Evolutionary conservation across 2,797 vertebrate species (phyloP), one percentile per base, ranked within the genome.

Genomic region (Octomys mimax): DNA sequence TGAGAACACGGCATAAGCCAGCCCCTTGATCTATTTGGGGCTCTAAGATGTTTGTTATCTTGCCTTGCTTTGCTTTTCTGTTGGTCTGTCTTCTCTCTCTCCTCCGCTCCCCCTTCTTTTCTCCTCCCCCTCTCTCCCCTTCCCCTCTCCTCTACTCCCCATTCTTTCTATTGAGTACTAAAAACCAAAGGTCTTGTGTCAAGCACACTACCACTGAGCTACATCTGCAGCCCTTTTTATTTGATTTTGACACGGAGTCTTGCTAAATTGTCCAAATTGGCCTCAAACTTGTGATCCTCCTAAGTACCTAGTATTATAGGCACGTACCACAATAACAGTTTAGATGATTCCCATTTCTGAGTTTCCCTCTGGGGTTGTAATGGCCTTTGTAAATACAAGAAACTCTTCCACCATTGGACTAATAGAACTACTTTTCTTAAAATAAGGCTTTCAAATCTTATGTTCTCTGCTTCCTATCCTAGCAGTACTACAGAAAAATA

Each of bases 341-440:
- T 26, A 54, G 64, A 88, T 70, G 61, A 82, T 66, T 80, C 52
- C 66, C 31, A 68, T 61, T 93, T 95, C 71, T 86, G 49, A 90
- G 62, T 68, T 94, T 92, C 73, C 10, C 87, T 62, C 77, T 81
- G 84, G 61, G 57, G 57, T 24, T 95, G 36, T 92, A 94, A 88
- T 68, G 42, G 83, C 49, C 70, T 61, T 83, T 36, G 79, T 87
- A 83, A 92, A 31, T 9, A 71, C 21, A 80, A 92, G 62, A 90
- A 73, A 31, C 13, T 75, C 81, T 89, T 94, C 52, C 33, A 64
- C 6, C 31, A 26, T 28, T 91, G 42, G 78, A 57, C 52, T 87
- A 61, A 80, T 49, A 49, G 26, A 71, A 82, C 33, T 81, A 78
- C 54, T 83, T 89, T 95, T 89, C 75, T 87, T 82, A 79, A 87